Evolutionary conservation across 2,797 vertebrate species (phyloP), one percentile per base, ranked within the genome.

Genomic region (Coilia nasus): DNA sequence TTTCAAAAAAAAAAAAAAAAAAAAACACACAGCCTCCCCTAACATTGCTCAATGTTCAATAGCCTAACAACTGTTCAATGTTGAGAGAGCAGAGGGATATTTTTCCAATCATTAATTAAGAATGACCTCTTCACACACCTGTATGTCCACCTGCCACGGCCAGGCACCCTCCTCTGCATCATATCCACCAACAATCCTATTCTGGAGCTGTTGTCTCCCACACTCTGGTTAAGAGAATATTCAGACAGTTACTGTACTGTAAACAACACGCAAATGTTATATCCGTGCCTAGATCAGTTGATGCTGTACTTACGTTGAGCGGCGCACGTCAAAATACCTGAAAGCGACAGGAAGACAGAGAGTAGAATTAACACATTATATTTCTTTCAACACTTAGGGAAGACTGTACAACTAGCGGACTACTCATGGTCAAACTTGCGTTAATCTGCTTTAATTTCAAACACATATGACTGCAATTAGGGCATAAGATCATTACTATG

Each of bases 61-160:
- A 75, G 14, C 31, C 15, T 28, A 35, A 17, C 67, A 17, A 54
- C 17, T 35, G 67, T 75, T 75, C 14, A 35, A 0, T 75, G 31
- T 75, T 35, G 0, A 75, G 0, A 31, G 31, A 35, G 35, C 17
- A 19, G 6, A 35, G 3, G 12, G 15, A 14, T 75, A 75, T 75
- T 35, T 35, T 75, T 6, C 67, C 28, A 17, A 35, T 75, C 15
- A 75, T 75, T 35, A 35, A 35, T 31, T 31, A 31, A 17, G 14
- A 31, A 71, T 71, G 11, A 71, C 28, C 15, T 35, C 28, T 31
- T 31, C 23, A 71, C 7, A 54, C 50, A 14, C 94, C 92, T 96
- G 95, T 44, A 96, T 85, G 60, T 94, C 95, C 62, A 95, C 94
- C 89, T 95, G 95, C 96, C 96, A 96, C 0, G 96, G 96, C 95